Conservation (phyloP, 2,113 vertebrate species). For the Scomber japonicus region DNA sequence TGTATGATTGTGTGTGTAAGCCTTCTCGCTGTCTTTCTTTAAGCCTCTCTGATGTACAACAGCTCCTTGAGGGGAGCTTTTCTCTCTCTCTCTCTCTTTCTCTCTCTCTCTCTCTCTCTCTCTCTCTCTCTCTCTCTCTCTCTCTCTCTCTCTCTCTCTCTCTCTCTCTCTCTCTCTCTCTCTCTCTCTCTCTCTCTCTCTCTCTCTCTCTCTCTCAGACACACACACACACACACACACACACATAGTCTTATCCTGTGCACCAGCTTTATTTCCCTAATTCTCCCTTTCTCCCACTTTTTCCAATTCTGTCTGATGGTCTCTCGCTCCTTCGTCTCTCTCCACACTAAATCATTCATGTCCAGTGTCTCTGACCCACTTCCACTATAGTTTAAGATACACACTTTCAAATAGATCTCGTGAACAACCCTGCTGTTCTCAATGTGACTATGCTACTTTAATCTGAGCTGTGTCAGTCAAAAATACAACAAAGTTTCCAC, state of each 20-base stretch:
- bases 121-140: too few relatives aligned
- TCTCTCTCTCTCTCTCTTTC: constrained; percentile 38
- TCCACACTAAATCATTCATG: constrained; percentile 73
- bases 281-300: constrained; percentile 35
- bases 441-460: constrained; percentile 34
- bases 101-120: too few relatives aligned
- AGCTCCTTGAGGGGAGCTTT: constrained; percentile 79
- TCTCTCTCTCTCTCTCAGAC: constrained; percentile 38
- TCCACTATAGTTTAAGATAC: constrained; percentile 60
- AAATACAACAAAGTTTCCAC: constrained; percentile 29
- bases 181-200: constrained; percentile 33
- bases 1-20: constrained; percentile 52
- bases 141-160: background rate
- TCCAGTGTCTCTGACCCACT: constrained; percentile 73
- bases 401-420: constrained; percentile 43
- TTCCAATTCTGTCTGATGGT: constrained; percentile 59
- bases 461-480: constrained; percentile 26
- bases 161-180: constrained; percentile 37
- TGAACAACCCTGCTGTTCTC: constrained; percentile 47
- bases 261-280: constrained; percentile 73
- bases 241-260: constrained; percentile 50
- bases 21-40: constrained; percentile 68
- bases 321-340: constrained; percentile 61
- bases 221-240: constrained; percentile 9
- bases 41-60: constrained; percentile 80